Base-by-base conservation (phyloP, 2,888 invertebrate species). In the Blera fallax region DNA sequence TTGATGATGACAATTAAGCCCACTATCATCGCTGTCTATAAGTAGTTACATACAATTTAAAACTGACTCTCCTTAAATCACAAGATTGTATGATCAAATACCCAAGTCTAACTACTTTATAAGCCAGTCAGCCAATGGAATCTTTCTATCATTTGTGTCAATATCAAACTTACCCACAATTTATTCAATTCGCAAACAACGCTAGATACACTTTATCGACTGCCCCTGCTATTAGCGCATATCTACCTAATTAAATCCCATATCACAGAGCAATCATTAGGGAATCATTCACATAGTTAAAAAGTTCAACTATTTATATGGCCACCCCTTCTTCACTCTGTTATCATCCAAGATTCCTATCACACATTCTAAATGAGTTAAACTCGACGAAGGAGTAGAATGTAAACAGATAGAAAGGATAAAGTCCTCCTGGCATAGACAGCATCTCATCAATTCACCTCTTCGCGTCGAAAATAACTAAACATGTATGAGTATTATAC, bases 361-460 rank as follows among this genome's bases (percentile, higher is more conserved):
- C 81, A 24, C 70, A 74, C 76, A 76, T 70, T 76, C 64, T 76
- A 81, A 85, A 85, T 85, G 76, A 81, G 81, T 85, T 76, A 65
- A 76, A 34, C 65, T 54, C 5, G 60, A 4, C 11, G 32, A 62
- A 73, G 67, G 34, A 69, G 73, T 74, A 73, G 50, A 43, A 37
- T 56, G 64, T 45, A 84, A 80, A 80, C 73, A 80, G 60, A 54
- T 32, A 45, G 21, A 34, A 37, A 69, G 62, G 56, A 74, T 65
- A 18, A 16, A 80, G 69, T 69, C 56, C 84, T 84, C n/a, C 18
- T 69, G 29, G 37, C 34, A 73, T 52, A 80, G 79, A 79, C 84
- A 74, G 58, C 67, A 79, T 83, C 79, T 73, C 72, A 83, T 83
- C 72, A 84, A 79, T 84, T 80, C 37, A 24, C 37, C 24, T 58